These are phyloP conservation scores for Capromys pilorides DNA, from an alignment of 2,797 vertebrate genomes.

Conservation along the genomic window DNA sequence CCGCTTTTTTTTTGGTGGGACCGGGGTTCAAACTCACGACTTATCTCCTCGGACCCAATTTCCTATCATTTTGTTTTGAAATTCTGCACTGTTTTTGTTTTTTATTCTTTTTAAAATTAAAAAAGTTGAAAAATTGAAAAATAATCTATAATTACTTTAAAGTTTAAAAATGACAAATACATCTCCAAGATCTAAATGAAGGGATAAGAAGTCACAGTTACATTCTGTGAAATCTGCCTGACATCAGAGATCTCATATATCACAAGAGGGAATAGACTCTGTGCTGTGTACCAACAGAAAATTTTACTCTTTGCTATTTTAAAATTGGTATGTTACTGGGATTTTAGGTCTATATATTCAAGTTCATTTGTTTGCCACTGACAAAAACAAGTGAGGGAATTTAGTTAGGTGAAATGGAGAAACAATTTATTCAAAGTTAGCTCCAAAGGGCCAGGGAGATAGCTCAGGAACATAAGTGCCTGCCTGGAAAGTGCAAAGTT, in stretches of 20 bases:
- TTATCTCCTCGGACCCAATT: too few relatives aligned
- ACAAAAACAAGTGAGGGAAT: neutral
- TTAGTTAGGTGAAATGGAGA: neutral
- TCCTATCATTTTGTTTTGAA: too few relatives aligned
- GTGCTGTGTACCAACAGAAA: neutral
- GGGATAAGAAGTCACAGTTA: conserved; percentile 15
- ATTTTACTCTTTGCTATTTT: conserved; percentile 25
- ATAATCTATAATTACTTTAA: conserved; percentile 22
- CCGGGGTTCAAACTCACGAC: too few relatives aligned
- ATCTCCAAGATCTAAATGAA: neutral
- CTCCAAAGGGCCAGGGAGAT: too few relatives aligned
- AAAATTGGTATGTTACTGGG: neutral
- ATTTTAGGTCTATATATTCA: neutral
- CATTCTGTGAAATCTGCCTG: neutral
- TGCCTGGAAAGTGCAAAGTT: too few relatives aligned
- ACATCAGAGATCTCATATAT: conserved; percentile 19
- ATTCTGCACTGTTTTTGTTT: too few relatives aligned
- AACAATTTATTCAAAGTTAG: neutral
- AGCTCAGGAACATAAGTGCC: too few relatives aligned
- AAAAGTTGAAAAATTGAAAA: too few relatives aligned
- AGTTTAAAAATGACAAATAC: neutral
- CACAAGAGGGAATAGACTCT: neutral
- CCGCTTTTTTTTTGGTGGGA: too few relatives aligned
- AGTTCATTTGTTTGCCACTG: neutral
- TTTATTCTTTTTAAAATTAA: too few relatives aligned